Evolutionary conservation across 53 echinoderm and acorn worm genomes (phyloP).

Genomic region (Mesocentrotus franciscanus): DNA sequence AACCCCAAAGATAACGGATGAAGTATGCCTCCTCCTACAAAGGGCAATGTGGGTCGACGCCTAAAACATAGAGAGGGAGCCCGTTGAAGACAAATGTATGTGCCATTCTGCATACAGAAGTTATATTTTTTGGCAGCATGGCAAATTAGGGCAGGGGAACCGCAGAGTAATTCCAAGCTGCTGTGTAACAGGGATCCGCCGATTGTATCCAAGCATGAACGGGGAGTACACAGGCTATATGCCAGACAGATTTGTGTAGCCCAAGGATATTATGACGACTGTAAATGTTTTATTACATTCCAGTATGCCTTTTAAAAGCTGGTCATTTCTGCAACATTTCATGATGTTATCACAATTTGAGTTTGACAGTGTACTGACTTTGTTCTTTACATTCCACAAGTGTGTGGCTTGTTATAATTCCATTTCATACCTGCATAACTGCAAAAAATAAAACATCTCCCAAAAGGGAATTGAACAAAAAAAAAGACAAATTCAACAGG

Average conservation of each 20-base stretch:
- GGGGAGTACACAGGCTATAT: not conserved
- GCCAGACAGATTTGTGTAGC: not conserved
- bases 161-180: not conserved
- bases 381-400: too few relatives aligned
- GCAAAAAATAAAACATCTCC: too few relatives aligned
- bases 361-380: too few relatives aligned
- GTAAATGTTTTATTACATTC: too few relatives aligned
- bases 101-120: not conserved
- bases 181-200: not conserved
- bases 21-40: not conserved
- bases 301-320: too few relatives aligned
- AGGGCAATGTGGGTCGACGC: not conserved
- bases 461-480: too few relatives aligned
- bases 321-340: too few relatives aligned
- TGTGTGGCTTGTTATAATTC: too few relatives aligned
- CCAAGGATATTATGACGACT: too few relatives aligned
- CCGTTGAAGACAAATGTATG: not conserved
- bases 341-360: too few relatives aligned
- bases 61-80: not conserved
- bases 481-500: too few relatives aligned
- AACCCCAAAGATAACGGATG: not conserved
- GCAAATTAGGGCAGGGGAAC: not conserved
- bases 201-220: not conserved
- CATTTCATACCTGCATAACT: too few relatives aligned
- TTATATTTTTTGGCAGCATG: conserved; percentile 27